These are phyloP conservation scores for Antheraea pernyi DNA, from an alignment of 1,140 invertebrate species.

Conservation along the genomic window DNA sequence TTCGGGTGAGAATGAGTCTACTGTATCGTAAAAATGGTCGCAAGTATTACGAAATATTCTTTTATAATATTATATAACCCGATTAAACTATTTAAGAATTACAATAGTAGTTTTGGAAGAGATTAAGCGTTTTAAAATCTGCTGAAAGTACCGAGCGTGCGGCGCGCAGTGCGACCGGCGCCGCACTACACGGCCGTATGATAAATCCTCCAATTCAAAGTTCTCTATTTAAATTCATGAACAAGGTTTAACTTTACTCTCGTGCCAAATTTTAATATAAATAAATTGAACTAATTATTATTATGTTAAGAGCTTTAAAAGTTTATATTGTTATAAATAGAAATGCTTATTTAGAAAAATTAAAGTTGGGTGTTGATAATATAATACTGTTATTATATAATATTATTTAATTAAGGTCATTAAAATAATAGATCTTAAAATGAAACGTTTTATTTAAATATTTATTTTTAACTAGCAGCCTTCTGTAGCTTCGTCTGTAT, in stretches of 20 bases:
- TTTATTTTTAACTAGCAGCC: no score
- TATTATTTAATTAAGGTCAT: no score
- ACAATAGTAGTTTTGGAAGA: neutral
- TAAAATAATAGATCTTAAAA: no score
- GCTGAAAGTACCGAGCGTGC: neutral
- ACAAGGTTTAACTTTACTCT: neutral
- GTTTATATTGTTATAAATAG: conserved; percentile 6
- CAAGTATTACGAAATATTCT: no score
- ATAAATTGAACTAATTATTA: neutral
- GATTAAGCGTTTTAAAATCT: neutral
- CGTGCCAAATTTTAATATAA: conserved; percentile 6
- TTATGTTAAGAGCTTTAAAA: neutral
- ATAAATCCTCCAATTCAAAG: conserved; percentile 11
- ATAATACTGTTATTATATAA: neutral
- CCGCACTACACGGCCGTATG: neutral
- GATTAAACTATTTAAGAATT: neutral
- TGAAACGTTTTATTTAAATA: no score
- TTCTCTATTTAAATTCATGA: neutral
- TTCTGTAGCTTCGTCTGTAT: no score
- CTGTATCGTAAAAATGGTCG: no score
- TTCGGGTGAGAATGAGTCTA: no score
- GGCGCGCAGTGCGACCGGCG: neutral
- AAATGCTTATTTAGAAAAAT: conserved; percentile 6
- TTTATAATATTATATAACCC: no score
- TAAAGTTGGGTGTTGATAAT: neutral